Evolutionary conservation across 1,140 invertebrate species (phyloP).

Genomic region (Macrocentrus cingulum): DNA sequence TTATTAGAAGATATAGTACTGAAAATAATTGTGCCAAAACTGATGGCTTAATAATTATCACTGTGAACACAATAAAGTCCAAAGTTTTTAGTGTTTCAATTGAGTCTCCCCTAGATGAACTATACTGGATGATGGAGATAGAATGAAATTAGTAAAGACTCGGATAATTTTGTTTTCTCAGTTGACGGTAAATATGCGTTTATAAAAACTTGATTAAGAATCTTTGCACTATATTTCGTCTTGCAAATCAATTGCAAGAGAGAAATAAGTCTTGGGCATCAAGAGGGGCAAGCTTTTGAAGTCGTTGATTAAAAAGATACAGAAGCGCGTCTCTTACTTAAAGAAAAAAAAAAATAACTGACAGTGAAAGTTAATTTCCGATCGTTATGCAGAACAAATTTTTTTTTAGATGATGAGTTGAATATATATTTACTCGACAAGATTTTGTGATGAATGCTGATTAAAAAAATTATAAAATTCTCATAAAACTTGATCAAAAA

Average conservation of each 20-base stretch:
- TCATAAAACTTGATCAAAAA: too few species aligned
- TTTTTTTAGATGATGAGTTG: background rate
- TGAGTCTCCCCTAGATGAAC: too few species aligned
- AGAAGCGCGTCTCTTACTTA: slow-evolving; percentile 29
- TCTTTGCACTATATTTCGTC: slow-evolving; percentile 22
- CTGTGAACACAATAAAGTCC: too few species aligned
- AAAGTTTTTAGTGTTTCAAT: too few species aligned
- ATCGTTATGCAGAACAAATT: slow-evolving; percentile 2
- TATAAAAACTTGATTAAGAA: slow-evolving; percentile 44
- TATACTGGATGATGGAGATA: too few species aligned
- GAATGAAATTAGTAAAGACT: too few species aligned
- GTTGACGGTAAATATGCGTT: background rate
- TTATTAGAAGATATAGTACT: too few species aligned
- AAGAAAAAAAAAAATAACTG: slow-evolving; percentile 14
- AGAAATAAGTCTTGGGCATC: slow-evolving; percentile 26
- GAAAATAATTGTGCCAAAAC: too few species aligned
- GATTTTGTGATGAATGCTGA: background rate
- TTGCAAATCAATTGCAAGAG: slow-evolving; percentile 41
- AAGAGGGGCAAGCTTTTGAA: slow-evolving; percentile 42
- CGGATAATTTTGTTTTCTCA: too few species aligned
- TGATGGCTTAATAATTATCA: too few species aligned
- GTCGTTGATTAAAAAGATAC: slow-evolving; percentile 54
- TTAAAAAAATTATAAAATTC: background rate
- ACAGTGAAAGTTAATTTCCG: slow-evolving; percentile 11
- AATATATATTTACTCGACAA: background rate